Evolutionary conservation across 1,140 invertebrate genomes (phyloP), one percentile per base, ranked within the genome.

Genomic region (Dendroctonus valens): DNA sequence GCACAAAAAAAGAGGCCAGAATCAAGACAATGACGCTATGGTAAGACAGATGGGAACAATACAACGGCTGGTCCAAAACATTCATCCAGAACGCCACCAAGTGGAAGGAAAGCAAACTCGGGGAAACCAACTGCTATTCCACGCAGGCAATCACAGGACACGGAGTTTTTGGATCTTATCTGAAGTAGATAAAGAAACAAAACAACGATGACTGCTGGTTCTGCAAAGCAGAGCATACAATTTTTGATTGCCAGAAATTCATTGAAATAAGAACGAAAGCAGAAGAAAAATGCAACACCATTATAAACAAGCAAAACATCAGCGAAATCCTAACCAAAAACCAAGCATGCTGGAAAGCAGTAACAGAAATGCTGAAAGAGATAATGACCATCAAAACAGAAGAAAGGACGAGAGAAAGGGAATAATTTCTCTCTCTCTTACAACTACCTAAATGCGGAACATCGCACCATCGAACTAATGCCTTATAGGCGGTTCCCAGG

Each of bases 251-350:
- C 15, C 9, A 15, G 8, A 8, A n/a, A 8, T 52, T 52, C 15
- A 15, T 3, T 2, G 50, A 52, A 12, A 15, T 52, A 8, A 52
- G 50, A 52, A 15, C 7, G 50, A 2, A 9, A 8, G 50, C 50
- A 9, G 26, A 15, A 37, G 50, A 11, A 8, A 52, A 15, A 4
- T 9, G 9, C 9, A 15, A 15, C 8, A 3, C 15, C 3, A 37
- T 8, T 8, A 52, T 52, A n/a, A 15, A n/a, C 9, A 52, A 12
- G 50, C 11, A 52, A 9, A 52, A 52, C 50, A 52, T 52, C 11
- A 15, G 9, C 11, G 50, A 52, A n/a, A 11, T 52, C 7, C 15
- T 52, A 37, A 9, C 26, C 11, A 15, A 15, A 2, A 15, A 37
- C 2, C 7, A 52, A 15, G 50, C 11, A 12, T 8, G 26, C 9